phyloP scores from a whole-genome alignment of 2,888 invertebrate genomes.

The Agonopterix subpropinquella region DNA sequence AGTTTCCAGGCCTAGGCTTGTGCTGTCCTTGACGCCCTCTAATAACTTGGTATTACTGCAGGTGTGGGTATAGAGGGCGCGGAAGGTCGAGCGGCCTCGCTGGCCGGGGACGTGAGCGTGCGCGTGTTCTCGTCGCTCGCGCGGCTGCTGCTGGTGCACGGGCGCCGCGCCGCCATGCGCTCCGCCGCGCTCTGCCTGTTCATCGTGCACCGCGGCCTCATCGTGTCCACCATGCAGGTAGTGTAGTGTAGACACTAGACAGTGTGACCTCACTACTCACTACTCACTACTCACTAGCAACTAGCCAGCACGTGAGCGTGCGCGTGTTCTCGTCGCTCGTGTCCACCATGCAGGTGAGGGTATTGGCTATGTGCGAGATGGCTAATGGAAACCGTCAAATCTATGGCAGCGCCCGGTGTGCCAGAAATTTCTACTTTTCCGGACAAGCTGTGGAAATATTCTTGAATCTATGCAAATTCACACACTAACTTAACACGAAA shows the following conservation, averaged over 20 bases:
- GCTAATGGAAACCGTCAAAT: too few relatives aligned
- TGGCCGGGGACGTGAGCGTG: conserved; percentile 98
- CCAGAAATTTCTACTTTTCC: too few relatives aligned
- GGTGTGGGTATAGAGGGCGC: conserved; percentile 93
- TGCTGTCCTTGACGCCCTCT: too few relatives aligned
- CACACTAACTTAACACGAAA: too few relatives aligned
- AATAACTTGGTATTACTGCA: conserved; percentile 19
- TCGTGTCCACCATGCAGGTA: conserved; percentile 96
- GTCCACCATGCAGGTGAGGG: too few relatives aligned
- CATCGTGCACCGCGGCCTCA: conserved; percentile 98
- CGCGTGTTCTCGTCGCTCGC: conserved; percentile 91
- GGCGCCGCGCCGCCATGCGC: conserved; percentile 93
- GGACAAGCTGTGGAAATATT: too few relatives aligned
- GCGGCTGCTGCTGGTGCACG: conserved; percentile 91
- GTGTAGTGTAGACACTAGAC: background rate
- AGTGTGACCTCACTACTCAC: background rate
- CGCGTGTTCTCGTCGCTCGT: background rate
- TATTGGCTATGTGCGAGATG: too few relatives aligned
- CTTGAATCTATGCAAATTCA: too few relatives aligned
- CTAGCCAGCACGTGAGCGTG: background rate
- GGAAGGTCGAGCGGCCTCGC: conserved; percentile 92
- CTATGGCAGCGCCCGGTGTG: too few relatives aligned
- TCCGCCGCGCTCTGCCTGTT: conserved; percentile 99
- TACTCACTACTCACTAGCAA: too few relatives aligned
- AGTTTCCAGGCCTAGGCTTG: too few relatives aligned